Evolutionary conservation across 2,888 invertebrate genomes (phyloP), one percentile per base, ranked within the genome.

Genomic region (Dendrolimus houi): DNA sequence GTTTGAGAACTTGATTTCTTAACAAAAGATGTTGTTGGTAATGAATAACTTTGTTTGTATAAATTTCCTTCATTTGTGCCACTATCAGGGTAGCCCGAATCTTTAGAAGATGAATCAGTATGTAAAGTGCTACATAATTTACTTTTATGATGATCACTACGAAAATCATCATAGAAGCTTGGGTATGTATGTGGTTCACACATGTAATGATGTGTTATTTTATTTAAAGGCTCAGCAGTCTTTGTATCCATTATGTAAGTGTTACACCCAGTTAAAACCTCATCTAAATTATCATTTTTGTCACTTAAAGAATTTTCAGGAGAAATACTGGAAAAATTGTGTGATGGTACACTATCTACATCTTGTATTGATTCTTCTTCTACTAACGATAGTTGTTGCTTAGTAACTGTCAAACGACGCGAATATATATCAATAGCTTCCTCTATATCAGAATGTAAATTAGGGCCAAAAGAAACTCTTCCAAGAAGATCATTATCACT

Each of bases 281-380:
- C 67, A 56, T 69, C 64, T 54, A 56, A 60, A 57, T 64, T 63
- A 14, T 60, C 65, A 42, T 73, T 79, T 40, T 60, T 60, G 13
- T 75, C 75, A 59, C 77, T 77, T 6, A 78, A 55, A 47, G 81
- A 77, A 58, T 75, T 73, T 73, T 84, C 84, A 54, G 82, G 83
- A 8, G 86, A 80, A 52, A 85, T 66, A 59, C 83, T 86, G 1
- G 77, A 67, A 58, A 79, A 61, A 55, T 81, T 81, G 57, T 87
- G 86, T 8, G 87, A 87, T 14, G 83, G 83, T 1, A 81, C 76
- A 69, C 86, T 87, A 52, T 91, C 91, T 13, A 88, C 64, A 60
- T 91, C 91, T 71, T 91, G 91, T 3, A 81, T 83, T 0, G 89
- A 90, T 65, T 91, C 91, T 66, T 91, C 91, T 77, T 91, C 91